Evolutionary conservation across 2,797 vertebrate species (phyloP).

Genomic region (Rhinella marina): DNA sequence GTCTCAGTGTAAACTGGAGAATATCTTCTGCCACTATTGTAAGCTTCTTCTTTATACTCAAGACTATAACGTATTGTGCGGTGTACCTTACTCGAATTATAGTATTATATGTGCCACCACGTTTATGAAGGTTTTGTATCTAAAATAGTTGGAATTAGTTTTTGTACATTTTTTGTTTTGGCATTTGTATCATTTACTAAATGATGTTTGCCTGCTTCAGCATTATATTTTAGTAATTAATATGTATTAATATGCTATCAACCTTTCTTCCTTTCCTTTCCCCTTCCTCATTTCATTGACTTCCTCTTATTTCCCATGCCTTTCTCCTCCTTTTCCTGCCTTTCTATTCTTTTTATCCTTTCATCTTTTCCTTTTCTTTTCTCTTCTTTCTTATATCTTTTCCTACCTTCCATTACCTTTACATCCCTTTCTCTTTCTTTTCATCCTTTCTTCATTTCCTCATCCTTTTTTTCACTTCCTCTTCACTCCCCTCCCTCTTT

Average conservation of each 20-base stretch:
- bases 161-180: background rate
- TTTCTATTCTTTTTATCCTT: background rate
- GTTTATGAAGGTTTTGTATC: background rate
- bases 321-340: background rate
- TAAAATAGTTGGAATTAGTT: background rate
- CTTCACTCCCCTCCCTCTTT: too few species aligned
- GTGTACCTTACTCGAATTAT: background rate
- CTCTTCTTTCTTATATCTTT: background rate
- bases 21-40: conserved; percentile 25
- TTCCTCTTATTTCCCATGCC: background rate
- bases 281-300: background rate
- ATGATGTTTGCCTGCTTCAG: background rate
- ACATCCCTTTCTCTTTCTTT: background rate
- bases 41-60: conserved; percentile 15
- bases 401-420: background rate
- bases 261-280: background rate
- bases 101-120: background rate
- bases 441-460: background rate
- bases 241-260: background rate
- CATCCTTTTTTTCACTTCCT: background rate
- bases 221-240: background rate
- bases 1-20: conserved; percentile 32
- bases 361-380: background rate
- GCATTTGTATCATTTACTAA: background rate
- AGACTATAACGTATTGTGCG: conserved; percentile 16